Conservation (phyloP, 2,797 vertebrate species). For the Gymnopithys bicolor region DNA sequence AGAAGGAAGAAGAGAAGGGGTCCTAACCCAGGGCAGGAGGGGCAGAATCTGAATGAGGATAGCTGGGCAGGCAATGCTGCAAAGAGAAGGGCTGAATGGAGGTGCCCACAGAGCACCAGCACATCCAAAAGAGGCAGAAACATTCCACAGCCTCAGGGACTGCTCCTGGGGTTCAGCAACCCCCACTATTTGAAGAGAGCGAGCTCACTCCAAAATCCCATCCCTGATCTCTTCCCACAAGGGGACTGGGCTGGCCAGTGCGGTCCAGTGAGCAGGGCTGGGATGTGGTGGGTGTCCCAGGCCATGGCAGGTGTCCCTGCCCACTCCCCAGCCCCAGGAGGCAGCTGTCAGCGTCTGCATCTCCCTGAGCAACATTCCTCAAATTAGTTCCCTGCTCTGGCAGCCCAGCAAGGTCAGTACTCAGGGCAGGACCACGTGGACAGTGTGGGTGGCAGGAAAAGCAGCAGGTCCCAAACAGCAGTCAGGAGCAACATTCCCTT, state of each 20-base stretch:
- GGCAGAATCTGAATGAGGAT: background rate
- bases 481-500: background rate
- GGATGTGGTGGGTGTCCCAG: background rate
- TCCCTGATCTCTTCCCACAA: background rate
- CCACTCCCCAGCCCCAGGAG: background rate
- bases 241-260: background rate
- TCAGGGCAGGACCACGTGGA: background rate
- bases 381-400: background rate
- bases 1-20: background rate
- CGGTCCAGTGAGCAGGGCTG: background rate
- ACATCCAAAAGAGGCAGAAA: background rate
- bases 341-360: background rate
- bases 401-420: background rate
- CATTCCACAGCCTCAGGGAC: background rate
- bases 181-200: background rate
- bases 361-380: background rate
- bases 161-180: background rate
- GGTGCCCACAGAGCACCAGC: background rate
- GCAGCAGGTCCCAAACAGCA: background rate
- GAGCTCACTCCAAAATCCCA: background rate
- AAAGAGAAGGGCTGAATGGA: background rate
- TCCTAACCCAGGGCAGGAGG: background rate
- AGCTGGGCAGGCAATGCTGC: fast-evolving
- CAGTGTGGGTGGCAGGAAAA: background rate
- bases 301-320: background rate